Conservation (phyloP, 2,797 vertebrate species). For the Anisognathus igniventris region DNA sequence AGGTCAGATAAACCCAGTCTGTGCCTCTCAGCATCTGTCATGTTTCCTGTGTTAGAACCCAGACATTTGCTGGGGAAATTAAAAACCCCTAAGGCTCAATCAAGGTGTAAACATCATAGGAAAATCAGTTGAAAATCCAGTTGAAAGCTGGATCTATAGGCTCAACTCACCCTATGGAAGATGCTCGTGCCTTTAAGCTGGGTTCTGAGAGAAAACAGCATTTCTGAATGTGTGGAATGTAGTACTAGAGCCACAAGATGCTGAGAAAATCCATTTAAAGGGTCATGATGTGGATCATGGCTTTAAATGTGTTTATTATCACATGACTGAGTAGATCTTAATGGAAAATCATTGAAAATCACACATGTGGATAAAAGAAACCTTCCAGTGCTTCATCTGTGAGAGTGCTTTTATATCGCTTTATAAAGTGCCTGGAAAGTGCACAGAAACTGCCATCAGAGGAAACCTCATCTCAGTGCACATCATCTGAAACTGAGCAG, state of each 20-base stretch:
- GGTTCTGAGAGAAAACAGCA: not conserved
- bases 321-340: constrained; percentile 43
- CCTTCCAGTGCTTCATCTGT: not conserved
- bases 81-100: not conserved
- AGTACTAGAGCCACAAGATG: not conserved
- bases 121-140: not conserved
- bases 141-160: not conserved
- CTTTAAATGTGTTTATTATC: constrained; percentile 64
- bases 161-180: not conserved
- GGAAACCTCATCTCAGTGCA: not conserved
- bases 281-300: not conserved
- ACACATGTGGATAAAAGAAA: not conserved
- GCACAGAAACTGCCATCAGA: constrained; percentile 9
- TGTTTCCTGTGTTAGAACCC: constrained; percentile 57
- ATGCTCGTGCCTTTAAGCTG: not conserved
- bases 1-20: constrained; percentile 71
- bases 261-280: constrained; percentile 40
- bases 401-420: constrained; percentile 21
- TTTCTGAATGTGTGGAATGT: constrained; percentile 3
- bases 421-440: not conserved
- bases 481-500: not conserved
- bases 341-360: constrained; percentile 67
- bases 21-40: constrained; percentile 71
- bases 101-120: not conserved
- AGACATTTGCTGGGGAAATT: not conserved